These are phyloP conservation scores for Odontomachus brunneus DNA, from an alignment of 1,140 invertebrate species.

Conservation along the genomic window DNA sequence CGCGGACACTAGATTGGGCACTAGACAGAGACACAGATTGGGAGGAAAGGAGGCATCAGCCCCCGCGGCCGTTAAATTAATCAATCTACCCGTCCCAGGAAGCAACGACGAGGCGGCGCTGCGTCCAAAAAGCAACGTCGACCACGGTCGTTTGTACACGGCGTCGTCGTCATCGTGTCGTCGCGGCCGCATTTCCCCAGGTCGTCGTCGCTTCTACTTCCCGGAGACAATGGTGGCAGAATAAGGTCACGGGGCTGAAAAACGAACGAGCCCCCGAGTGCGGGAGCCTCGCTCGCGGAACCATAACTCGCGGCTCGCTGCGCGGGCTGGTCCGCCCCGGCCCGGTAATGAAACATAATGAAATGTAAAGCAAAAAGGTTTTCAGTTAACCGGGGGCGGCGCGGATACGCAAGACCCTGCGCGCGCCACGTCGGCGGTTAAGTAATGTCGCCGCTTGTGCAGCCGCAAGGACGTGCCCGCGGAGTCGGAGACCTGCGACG, in stretches of 20 bases:
- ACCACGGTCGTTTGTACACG: conserved; percentile 48
- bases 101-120: conserved; percentile 5
- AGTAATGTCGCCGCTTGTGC: conserved; percentile 46
- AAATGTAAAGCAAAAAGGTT: conserved; percentile 60
- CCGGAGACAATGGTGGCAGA: conserved; percentile 26
- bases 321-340: not conserved
- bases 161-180: not conserved
- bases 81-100: conserved; percentile 21
- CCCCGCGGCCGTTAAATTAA: conserved; percentile 45
- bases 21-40: not conserved
- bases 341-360: conserved; percentile 63
- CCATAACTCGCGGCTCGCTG: conserved; percentile 24
- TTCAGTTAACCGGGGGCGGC: conserved; percentile 54
- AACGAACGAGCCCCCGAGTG: conserved; percentile 41
- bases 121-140: conserved; percentile 23
- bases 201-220: conserved; percentile 20
- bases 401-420: not conserved
- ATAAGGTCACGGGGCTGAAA: conserved; percentile 46
- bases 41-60: conserved; percentile 17
- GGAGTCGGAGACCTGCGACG: too few species aligned
- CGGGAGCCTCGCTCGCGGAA: not conserved
- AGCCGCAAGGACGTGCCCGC: conserved; percentile 1
- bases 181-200: not conserved
- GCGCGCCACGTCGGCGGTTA: conserved; percentile 29
- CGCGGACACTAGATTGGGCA: not conserved